phyloP scores from a whole-genome alignment of 2,888 invertebrate genomes.

The Drosophila acutilabella region DNA sequence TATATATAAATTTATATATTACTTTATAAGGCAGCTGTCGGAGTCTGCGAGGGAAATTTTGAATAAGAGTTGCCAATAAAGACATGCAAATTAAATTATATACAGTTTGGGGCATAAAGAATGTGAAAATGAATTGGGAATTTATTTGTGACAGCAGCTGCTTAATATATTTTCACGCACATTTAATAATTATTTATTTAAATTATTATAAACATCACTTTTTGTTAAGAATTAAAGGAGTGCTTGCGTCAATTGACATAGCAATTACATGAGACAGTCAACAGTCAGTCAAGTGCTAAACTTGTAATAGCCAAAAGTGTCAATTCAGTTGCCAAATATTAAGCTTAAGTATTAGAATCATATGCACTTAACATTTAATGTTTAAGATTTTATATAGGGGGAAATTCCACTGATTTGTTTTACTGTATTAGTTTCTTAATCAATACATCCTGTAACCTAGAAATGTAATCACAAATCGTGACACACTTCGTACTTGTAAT shows the following conservation, averaged over 20 bases:
- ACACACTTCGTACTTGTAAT: constrained; percentile 15
- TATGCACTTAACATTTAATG: no score
- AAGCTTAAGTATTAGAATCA: background rate
- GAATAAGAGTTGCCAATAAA: constrained; percentile 16
- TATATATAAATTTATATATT: background rate
- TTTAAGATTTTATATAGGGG: no score
- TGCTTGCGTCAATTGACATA: constrained; percentile 15
- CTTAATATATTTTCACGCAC: constrained; percentile 12
- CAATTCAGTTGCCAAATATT: constrained; percentile 2
- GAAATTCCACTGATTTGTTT: no score
- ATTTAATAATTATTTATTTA: constrained; percentile 9
- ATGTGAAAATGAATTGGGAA: constrained; percentile 45
- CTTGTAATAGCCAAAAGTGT: constrained; percentile 9
- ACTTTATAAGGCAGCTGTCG: constrained; percentile 18
- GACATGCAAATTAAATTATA: constrained; percentile 49
- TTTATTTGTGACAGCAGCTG: constrained; percentile 38
- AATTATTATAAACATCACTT: background rate
- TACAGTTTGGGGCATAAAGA: constrained; percentile 20
- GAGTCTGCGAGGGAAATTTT: constrained; percentile 20
- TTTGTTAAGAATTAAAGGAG: constrained; percentile 12
- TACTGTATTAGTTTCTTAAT: no score
- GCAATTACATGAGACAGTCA: background rate
- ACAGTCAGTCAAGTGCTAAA: background rate
- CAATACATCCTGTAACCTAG: background rate
- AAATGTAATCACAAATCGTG: constrained; percentile 23